These are phyloP conservation scores for Campylomormyrus tamandua DNA, from an alignment of 2,113 vertebrate genomes.

Conservation along the genomic window DNA sequence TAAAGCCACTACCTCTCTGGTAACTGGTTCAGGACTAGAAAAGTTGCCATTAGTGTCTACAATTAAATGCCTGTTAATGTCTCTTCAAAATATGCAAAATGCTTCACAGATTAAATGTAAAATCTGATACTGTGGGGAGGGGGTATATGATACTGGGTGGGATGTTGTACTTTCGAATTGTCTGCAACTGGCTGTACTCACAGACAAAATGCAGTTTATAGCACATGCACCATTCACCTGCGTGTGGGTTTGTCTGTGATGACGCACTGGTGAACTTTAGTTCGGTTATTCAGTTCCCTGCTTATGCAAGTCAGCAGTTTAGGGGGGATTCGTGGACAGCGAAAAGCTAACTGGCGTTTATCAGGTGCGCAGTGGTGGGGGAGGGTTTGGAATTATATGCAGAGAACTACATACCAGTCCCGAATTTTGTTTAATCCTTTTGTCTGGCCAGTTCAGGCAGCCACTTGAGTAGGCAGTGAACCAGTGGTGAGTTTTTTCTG, in stretches of 20 bases:
- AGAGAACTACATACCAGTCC: not conserved
- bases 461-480: not conserved
- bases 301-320: not conserved
- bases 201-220: not conserved
- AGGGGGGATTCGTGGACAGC: too few relatives aligned
- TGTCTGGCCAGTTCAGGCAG: not conserved
- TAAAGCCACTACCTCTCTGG: not conserved
- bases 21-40: not conserved
- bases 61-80: not conserved
- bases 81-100: not conserved
- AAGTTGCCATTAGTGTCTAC: not conserved
- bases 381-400: not conserved
- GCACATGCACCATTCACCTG: not conserved
- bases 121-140: not conserved
- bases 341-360: not conserved
- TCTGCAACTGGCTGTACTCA: not conserved
- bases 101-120: not conserved
- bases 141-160: not conserved
- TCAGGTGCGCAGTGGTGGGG: not conserved
- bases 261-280: not conserved
- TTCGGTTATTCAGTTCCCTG: not conserved
- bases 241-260: not conserved
- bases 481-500: not conserved
- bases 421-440: not conserved
- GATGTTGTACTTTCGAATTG: not conserved